A percentile compares a stretch with the other conserved stretches of the same genome.
Conservation (phyloP, 2,888 invertebrate genomes). For the Ferdinandea cuprea region DNA sequence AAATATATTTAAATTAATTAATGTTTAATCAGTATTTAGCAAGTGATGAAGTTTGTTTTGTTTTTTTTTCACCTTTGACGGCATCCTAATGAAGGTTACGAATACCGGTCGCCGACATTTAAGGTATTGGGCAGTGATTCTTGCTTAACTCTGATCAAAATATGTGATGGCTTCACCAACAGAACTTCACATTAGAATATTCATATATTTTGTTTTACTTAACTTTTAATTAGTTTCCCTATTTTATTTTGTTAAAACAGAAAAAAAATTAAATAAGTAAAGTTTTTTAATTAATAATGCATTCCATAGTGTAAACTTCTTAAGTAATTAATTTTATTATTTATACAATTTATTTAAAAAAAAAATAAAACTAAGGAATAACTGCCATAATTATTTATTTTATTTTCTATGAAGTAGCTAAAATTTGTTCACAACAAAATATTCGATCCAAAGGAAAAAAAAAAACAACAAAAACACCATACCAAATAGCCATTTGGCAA, state of each 20-base stretch:
- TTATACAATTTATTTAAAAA: neutral
- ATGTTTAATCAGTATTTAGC: too few relatives aligned
- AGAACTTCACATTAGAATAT: too few relatives aligned
- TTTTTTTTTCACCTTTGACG: too few relatives aligned
- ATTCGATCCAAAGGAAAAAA: slow-evolving; percentile 1
- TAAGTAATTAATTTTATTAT: neutral
- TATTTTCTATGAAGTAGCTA: neutral
- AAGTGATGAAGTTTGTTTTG: too few relatives aligned
- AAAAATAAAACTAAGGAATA: slow-evolving; percentile 12
- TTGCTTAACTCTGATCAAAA: too few relatives aligned
- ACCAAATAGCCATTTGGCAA: slow-evolving; percentile 9
- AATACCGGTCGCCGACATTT: too few relatives aligned
- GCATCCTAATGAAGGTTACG: too few relatives aligned
- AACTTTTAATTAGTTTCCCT: neutral
- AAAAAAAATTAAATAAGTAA: too few relatives aligned
- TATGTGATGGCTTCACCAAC: too few relatives aligned
- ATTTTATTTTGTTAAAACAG: neutral
- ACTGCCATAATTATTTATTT: slow-evolving; percentile 33
- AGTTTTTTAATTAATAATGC: neutral
- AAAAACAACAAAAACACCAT: neutral
- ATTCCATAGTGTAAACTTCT: neutral
- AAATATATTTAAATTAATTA: neutral
- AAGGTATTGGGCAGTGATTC: too few relatives aligned
- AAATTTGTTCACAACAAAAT: neutral
- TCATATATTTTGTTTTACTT: neutral